These are phyloP conservation scores for Caenorhabditis becei DNA, from an alignment of 2,888 invertebrate species.

Conservation along the genomic window DNA sequence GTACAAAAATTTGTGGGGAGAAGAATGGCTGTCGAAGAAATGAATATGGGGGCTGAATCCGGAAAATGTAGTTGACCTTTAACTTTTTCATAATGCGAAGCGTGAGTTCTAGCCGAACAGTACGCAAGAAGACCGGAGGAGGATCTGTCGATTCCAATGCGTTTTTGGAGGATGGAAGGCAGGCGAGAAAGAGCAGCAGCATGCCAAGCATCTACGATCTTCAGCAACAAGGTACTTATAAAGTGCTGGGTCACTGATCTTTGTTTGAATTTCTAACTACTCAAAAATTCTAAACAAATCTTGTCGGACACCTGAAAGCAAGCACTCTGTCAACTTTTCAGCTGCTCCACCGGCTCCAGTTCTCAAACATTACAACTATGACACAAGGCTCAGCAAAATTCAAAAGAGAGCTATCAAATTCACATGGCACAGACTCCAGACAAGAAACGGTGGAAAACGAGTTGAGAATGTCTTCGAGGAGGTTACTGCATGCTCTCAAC, in stretches of 20 bases:
- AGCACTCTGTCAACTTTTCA: too few relatives aligned
- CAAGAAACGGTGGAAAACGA: conserved; percentile 80
- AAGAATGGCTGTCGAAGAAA: too few relatives aligned
- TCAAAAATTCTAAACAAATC: neutral
- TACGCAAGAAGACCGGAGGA: conserved; percentile 78
- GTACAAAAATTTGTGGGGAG: too few relatives aligned
- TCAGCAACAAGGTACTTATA: conserved; percentile 55
- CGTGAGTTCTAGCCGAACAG: conserved; percentile 70
- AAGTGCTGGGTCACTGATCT: too few relatives aligned
- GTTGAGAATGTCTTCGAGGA: conserved; percentile 81
- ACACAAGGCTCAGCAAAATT: conserved; percentile 77
- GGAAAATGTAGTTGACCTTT: conserved; percentile 1
- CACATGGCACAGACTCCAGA: conserved; percentile 81
- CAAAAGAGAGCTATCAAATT: conserved; percentile 79
- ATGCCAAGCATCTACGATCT: conserved; percentile 80
- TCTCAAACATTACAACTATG: conserved; percentile 79
- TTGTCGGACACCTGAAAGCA: too few relatives aligned
- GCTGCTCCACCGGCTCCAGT: conserved; percentile 44
- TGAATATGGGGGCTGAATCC: neutral
- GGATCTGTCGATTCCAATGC: conserved; percentile 68
- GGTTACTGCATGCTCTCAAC: conserved; percentile 54
- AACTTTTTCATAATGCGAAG: conserved; percentile 50
- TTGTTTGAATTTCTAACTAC: too few relatives aligned
- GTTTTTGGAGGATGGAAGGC: conserved; percentile 53
- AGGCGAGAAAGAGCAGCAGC: conserved; percentile 75